Evolutionary conservation across 2,797 vertebrate species (phyloP), one percentile per base, ranked within the genome.

Genomic region (Sebastolobus alascanus): DNA sequence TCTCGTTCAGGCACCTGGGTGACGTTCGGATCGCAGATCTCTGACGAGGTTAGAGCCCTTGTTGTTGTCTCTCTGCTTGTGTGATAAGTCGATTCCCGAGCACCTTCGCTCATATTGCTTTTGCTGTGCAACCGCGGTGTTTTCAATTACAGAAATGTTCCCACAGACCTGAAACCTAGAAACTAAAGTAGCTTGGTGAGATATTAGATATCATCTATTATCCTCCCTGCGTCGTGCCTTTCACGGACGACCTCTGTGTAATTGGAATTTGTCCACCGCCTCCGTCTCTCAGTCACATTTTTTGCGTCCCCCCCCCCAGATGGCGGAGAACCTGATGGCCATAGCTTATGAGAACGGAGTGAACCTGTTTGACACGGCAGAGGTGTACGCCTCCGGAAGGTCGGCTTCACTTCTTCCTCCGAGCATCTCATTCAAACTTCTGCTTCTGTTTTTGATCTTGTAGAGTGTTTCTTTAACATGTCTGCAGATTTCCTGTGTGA

Each of bases 11-110:
- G 97, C 70, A 98, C 97, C 59, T 98, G 97, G 97, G 97, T 97
- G 92, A 98, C 97, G 1, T 98, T 98, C 84, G 97, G 97, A 81
- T 97, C 97, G 59, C 97, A 98, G 93, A 97, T 98, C 93, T 96
- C 97, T 4, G 97, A 98, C 75, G 97, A 98, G 96, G 97, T 98
- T 92, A 96, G 95, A 52, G 29, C 66, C 82, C 50, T 25, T 25
- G 25, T 25, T 20, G 9, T 33, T 63, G 12, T 68, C 20, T 27
- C 55, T 80, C 35, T 52, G 16, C 78, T 75, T 70, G 20, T 40
- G 18, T 14, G 37, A 71, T 27, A 11, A 56, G 68, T 66, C 11
- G 9, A 79, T 70, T 84, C 29, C 64, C 3, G 4, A 63, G 33
- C 38, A 5, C 5, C 8, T 56, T 58, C n/a, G 2, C 61, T 76